Base-by-base conservation (phyloP, 2,797 vertebrate species). In the Chelidonichthys spinosus region DNA sequence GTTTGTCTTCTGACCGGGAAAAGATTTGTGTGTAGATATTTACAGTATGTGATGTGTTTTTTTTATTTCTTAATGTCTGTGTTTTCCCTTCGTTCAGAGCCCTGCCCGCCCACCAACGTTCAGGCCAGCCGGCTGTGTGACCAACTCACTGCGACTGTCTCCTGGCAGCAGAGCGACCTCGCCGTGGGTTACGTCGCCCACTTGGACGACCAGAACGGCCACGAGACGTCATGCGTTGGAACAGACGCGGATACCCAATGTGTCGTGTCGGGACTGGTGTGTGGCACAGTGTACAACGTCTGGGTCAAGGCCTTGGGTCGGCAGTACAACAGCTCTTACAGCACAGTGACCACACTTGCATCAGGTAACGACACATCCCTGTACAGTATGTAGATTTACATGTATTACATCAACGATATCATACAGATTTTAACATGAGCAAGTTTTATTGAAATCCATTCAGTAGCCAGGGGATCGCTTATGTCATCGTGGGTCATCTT, bases 101-200 rank as follows among this genome's bases (percentile, higher is more conserved):
- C 93, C 5, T 95, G 95, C 79, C 84, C 93, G 2, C 95, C 95
- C 2, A 82, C 72, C 53, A 88, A 91, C 4, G 35, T 95, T 44
- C 77, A 83, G 56, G 92, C 87, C 60, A 76, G 18, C 3, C 7
- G 90, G 65, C 54, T 17, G 6, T 95, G 94, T 56, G 71, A 77
- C 5, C 85, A 85, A 7, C 82, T 79, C 1, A 55, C 52, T 1
- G 88, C 66, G 0, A 79, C 80, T 0, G 84, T 93, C 3, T 93
- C 89, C 67, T 95, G 95, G 95, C 80, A 93, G 40, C 68, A 67
- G 71, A 95, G 92, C 35, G 11, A 70, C 40, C 81, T 84, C 0
- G 89, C 94, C 7, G 58, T 88, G 63, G 90, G 86, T 68, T 95
- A 94, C 13, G 50, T 86, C 1, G 92, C 86, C 49, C 84, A 78